Evolutionary conservation across 2,797 vertebrate species (phyloP).

Genomic region (Tarsius wallacei): DNA sequence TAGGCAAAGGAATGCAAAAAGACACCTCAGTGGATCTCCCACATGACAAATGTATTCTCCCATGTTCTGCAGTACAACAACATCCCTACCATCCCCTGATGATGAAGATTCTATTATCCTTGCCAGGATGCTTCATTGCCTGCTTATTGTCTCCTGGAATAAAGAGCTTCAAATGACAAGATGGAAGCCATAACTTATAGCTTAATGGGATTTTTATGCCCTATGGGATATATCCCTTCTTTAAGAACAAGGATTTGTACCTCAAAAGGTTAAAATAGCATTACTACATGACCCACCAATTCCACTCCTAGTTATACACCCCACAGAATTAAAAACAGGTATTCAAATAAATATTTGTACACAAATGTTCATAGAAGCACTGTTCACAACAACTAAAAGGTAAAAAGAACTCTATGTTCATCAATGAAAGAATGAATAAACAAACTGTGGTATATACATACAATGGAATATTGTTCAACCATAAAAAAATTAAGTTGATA

Average conservation of each 20-base stretch:
- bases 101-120: not conserved
- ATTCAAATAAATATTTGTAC: not conserved
- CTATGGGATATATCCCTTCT: not conserved
- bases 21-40: not conserved
- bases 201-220: not conserved
- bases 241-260: not conserved
- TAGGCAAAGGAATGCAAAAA: not conserved
- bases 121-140: not conserved
- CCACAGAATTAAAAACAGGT: not conserved
- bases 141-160: not conserved
- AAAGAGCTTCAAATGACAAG: not conserved
- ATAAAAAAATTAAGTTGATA: slow-evolving; percentile 9
- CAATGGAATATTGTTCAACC: not conserved
- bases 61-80: not conserved
- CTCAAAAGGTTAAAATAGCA: slow-evolving; percentile 40
- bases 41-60: not conserved
- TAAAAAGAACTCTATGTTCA: not conserved
- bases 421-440: not conserved
- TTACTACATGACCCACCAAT: not conserved
- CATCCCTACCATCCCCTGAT: not conserved
- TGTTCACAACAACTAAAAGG: not conserved
- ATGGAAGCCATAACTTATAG: not conserved
- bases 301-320: not conserved
- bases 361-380: not conserved
- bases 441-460: not conserved